A percentile compares a stretch with the other conserved stretches of the same genome.
These are phyloP conservation scores for Bombus cullumanus DNA, from an alignment of 1,140 invertebrate species.

Conservation along the genomic window DNA sequence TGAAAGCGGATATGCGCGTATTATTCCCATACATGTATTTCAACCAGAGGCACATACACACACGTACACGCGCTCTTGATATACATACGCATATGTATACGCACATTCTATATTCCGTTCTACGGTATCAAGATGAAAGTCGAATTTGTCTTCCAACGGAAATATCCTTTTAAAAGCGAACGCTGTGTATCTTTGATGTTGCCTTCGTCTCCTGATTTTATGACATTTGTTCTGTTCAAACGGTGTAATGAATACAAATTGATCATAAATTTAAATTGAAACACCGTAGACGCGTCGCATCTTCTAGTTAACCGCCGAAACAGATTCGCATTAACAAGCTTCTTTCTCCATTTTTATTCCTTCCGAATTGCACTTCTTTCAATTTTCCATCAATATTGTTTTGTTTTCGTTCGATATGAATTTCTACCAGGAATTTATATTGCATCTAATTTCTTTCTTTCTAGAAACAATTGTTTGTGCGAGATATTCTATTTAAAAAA, in stretches of 20 bases:
- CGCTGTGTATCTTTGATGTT: neutral
- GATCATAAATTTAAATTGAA: slow-evolving; percentile 53
- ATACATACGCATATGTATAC: neutral
- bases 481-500: neutral
- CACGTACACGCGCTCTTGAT: neutral
- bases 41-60: neutral
- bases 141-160: slow-evolving; percentile 19
- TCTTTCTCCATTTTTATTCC: neutral
- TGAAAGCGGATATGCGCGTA: slow-evolving; percentile 62
- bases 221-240: slow-evolving; percentile 18
- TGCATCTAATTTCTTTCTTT: neutral
- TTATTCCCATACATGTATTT: slow-evolving; percentile 44
- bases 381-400: neutral
- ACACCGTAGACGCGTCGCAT: neutral
- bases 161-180: slow-evolving; percentile 36
- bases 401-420: neutral
- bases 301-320: neutral
- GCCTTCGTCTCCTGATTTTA: neutral
- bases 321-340: neutral
- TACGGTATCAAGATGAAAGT: slow-evolving; percentile 39
- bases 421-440: neutral
- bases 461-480: too few relatives aligned
- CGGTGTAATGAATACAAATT: slow-evolving; percentile 46
- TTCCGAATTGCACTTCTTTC: neutral
- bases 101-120: slow-evolving; percentile 38